Conservation (phyloP, 2,797 vertebrate species). For the Kryptolebias ocellatus region DNA sequence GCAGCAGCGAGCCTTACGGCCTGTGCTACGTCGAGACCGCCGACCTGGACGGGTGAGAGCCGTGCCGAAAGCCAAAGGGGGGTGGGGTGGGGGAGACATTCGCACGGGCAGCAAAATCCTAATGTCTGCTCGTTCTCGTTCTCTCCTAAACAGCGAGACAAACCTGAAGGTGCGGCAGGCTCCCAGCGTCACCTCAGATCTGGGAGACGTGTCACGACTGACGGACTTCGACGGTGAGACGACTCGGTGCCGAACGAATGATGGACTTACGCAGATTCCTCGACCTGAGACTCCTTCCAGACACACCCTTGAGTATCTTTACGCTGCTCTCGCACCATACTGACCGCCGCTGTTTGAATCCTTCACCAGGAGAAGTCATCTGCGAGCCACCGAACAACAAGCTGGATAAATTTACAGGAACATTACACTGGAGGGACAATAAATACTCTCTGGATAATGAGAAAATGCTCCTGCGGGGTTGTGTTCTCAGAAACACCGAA, state of each 20-base stretch:
- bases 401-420: slow-evolving; percentile 84
- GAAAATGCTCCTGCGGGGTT: slow-evolving; percentile 86
- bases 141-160: slow-evolving; percentile 80
- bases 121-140: background rate
- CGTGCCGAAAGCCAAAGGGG: background rate
- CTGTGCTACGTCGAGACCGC: slow-evolving; percentile 91
- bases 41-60: slow-evolving; percentile 88
- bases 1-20: slow-evolving; percentile 88
- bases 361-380: slow-evolving; percentile 80
- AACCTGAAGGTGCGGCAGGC: slow-evolving; percentile 90
- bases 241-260: too few relatives aligned
- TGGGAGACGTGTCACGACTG: slow-evolving; percentile 83
- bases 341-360: background rate
- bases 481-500: slow-evolving; percentile 86
- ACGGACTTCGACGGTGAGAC: slow-evolving; percentile 88
- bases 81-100: too few relatives aligned
- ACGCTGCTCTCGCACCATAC: background rate
- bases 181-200: slow-evolving; percentile 84
- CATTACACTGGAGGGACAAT: slow-evolving; percentile 82
- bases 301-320: background rate
- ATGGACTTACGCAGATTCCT: background rate
- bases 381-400: slow-evolving; percentile 90
- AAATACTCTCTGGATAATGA: slow-evolving; percentile 85
- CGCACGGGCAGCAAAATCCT: background rate
- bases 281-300: background rate